phyloP scores from a whole-genome alignment of 2,888 invertebrate genomes.

The Himalopsyche anomala region DNA sequence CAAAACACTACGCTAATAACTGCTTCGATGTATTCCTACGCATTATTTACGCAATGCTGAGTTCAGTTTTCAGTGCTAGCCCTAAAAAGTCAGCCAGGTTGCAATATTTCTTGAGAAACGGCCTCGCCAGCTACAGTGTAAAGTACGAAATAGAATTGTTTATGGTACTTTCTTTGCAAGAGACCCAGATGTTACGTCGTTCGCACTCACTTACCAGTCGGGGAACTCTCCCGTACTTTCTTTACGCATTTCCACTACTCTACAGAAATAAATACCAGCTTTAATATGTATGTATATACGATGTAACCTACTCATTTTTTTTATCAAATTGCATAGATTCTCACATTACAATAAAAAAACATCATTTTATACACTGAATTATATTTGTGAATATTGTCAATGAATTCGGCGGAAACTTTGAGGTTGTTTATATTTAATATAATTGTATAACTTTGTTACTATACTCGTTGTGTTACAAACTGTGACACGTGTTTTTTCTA shows the following conservation, averaged over 20 bases:
- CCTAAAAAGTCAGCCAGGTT: background rate
- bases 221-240: background rate
- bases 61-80: background rate
- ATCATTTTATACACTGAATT: too few relatives aligned
- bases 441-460: too few relatives aligned
- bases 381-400: too few relatives aligned
- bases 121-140: background rate
- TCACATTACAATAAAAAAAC: background rate
- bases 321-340: background rate
- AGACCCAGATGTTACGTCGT: conserved; percentile 8
- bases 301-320: background rate
- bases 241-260: conserved; percentile 2
- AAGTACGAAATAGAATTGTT: conserved; percentile 8
- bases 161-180: conserved; percentile 3
- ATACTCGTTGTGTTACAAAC: too few relatives aligned
- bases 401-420: too few relatives aligned
- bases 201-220: background rate
- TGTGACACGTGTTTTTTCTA: too few relatives aligned
- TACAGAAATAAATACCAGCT: background rate
- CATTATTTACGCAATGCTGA: background rate
- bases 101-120: conserved; percentile 7
- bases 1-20: too few relatives aligned
- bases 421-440: too few relatives aligned
- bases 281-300: background rate
- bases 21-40: too few relatives aligned